These are phyloP conservation scores for Tor tambroides DNA, from an alignment of 2,113 vertebrate genomes.

Conservation along the genomic window DNA sequence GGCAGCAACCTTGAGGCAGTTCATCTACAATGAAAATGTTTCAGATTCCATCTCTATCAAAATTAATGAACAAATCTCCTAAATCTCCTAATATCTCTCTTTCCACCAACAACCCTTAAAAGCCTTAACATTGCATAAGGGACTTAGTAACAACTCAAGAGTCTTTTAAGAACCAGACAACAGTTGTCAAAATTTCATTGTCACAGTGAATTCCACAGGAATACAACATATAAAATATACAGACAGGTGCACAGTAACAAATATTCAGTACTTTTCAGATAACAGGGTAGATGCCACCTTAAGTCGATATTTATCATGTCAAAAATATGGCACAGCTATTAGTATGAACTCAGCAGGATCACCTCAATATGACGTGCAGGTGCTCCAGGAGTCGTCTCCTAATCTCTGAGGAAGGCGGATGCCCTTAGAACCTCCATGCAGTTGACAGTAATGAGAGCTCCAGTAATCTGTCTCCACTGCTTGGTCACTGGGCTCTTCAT, in stretches of 20 bases:
- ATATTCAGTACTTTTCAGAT: slow-evolving; percentile 22
- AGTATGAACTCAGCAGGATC: background rate
- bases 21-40: background rate
- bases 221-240: slow-evolving; percentile 23
- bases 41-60: background rate
- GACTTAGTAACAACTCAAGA: background rate
- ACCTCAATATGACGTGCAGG: background rate
- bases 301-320: background rate
- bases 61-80: background rate
- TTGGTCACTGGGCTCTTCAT: slow-evolving; percentile 95
- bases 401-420: slow-evolving; percentile 77
- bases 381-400: slow-evolving; percentile 12
- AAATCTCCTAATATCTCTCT: no score
- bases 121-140: slow-evolving; percentile 10
- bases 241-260: slow-evolving; percentile 12
- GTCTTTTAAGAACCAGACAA: background rate
- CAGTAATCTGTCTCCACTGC: slow-evolving; percentile 92
- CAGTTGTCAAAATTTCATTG: background rate
- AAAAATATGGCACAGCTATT: background rate
- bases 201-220: slow-evolving; percentile 10
- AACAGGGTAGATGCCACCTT: background rate
- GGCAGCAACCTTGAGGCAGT: background rate
- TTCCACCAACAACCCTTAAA: slow-evolving; percentile 4
- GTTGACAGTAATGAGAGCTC: slow-evolving; percentile 87
- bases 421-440: slow-evolving; percentile 85